A percentile compares a stretch with the other conserved stretches of the same genome.
These are phyloP conservation scores for Engystomops pustulosus DNA, from an alignment of 2,113 vertebrate species.

Conservation along the genomic window DNA sequence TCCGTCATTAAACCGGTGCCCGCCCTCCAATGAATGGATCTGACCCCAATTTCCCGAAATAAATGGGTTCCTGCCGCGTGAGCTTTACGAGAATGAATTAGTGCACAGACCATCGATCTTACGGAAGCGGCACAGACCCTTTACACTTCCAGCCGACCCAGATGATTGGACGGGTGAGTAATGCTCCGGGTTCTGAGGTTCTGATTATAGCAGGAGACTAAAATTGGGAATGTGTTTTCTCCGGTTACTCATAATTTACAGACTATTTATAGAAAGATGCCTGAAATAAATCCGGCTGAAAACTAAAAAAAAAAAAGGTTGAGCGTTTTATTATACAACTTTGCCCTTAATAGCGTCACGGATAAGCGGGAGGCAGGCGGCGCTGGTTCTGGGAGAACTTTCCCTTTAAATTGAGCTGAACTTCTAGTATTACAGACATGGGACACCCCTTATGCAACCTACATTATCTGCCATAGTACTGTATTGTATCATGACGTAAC, in stretches of 20 bases:
- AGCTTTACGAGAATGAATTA: constrained; percentile 14
- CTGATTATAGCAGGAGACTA: constrained; percentile 11
- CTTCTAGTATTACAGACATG: too few relatives aligned
- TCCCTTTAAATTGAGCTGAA: too few relatives aligned
- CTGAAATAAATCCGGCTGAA: constrained; percentile 2
- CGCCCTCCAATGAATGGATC: not conserved
- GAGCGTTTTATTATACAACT: too few relatives aligned
- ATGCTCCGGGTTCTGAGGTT: not conserved
- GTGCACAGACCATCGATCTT: not conserved
- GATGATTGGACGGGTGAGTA: not conserved
- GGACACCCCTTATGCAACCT: too few relatives aligned
- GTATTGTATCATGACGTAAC: too few relatives aligned
- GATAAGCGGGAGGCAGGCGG: too few relatives aligned
- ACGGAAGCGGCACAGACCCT: not conserved
- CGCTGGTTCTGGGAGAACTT: too few relatives aligned
- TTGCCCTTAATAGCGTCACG: too few relatives aligned
- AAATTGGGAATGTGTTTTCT: not conserved
- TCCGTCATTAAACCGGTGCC: not conserved
- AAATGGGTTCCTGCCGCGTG: not conserved
- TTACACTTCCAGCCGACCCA: not conserved
- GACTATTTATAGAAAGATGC: not conserved
- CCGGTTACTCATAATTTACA: not conserved
- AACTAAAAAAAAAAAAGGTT: not conserved
- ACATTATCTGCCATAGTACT: too few relatives aligned
- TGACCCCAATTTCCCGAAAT: constrained; percentile 38